Evolutionary conservation across 2,113 vertebrate species (phyloP), one percentile per base, ranked within the genome.

Genomic region (Mus spicilegus): DNA sequence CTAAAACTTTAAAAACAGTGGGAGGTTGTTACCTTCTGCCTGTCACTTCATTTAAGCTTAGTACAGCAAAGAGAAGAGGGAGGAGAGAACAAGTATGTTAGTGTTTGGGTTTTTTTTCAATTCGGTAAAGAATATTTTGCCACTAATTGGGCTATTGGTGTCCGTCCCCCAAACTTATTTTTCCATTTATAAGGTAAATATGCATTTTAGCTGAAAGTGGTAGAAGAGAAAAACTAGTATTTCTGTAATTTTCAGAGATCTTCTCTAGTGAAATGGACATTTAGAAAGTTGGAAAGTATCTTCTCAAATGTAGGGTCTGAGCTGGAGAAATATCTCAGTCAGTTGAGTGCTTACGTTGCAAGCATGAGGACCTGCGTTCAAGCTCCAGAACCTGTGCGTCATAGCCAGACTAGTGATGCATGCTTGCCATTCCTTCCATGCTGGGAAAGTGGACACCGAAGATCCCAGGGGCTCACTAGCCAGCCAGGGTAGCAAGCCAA

Each of bases 161-260:
- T 28, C 2, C 4, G 2, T 89, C 87, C 77, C 9, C 75, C 56
- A 92, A 42, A 76, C 7, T 81, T 61, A 88, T 90, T 84, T 63
- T 93, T 58, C 36, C 42, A 24, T 65, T 92, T 75, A 78, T 56
- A 16, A 92, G 61, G 54, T 87, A 90, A 54, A 70, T 75, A 76
- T 65, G 30, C 51, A 90, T 89, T 63, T 96, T 76, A 11, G 67
- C 56, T 69, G 7, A 13, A 95, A 91, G 46, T 65, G 89, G 51
- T 56, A 89, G 46, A 85, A 77, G 84, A 86, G 80, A 36, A 85
- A 81, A 84, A 81, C 12, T 70, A 75, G n/a, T 85, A 20, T 91
- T 94, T 92, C 85, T 85, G 49, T 92, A 89, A 54, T 94, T 88
- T 85, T 89, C 63, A n/a, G 73, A 96, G 87, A 51, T 91, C 49